Evolutionary conservation across 2,113 vertebrate genomes (phyloP).

Genomic region (Apaloderma vittatum): DNA sequence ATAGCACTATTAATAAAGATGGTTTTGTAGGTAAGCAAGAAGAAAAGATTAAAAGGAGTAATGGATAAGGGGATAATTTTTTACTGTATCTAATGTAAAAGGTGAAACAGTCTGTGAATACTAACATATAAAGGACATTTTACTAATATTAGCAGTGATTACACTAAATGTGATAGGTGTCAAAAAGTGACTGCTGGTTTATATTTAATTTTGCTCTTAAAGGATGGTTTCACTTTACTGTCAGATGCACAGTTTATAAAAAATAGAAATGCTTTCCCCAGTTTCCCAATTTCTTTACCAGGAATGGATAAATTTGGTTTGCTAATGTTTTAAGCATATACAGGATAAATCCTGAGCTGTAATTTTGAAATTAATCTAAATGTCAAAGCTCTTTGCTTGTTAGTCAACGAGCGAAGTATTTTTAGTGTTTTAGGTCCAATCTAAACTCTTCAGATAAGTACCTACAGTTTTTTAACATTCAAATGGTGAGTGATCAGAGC

Average conservation of each 20-base stretch:
- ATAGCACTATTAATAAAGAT: conserved; percentile 72
- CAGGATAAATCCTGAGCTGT: not conserved
- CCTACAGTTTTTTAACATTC: not conserved
- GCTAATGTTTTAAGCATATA: conserved; percentile 38
- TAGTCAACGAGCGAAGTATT: conserved; percentile 26
- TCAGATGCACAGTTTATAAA: conserved; percentile 12
- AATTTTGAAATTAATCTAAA: conserved; percentile 65
- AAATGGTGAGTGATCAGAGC: not conserved
- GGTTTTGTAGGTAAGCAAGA: conserved; percentile 48
- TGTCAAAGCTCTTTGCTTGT: conserved; percentile 29
- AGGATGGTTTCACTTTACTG: not conserved
- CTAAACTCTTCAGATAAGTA: conserved; percentile 11
- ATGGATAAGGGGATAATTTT: conserved; percentile 27
- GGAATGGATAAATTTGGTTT: conserved; percentile 34
- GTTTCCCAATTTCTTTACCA: not conserved
- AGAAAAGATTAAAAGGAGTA: conserved; percentile 50
- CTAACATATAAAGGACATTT: conserved; percentile 23
- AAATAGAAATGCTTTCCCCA: not conserved
- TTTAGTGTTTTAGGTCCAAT: conserved; percentile 16
- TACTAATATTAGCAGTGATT: conserved; percentile 42
- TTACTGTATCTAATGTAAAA: conserved; percentile 27
- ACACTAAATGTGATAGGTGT: conserved; percentile 22
- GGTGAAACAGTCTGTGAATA: conserved; percentile 29
- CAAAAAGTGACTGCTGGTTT: conserved; percentile 2
- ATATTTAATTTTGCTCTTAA: conserved; percentile 39